These are phyloP conservation scores for Felis chaus DNA, from an alignment of 2,113 vertebrate species.

Conservation along the genomic window DNA sequence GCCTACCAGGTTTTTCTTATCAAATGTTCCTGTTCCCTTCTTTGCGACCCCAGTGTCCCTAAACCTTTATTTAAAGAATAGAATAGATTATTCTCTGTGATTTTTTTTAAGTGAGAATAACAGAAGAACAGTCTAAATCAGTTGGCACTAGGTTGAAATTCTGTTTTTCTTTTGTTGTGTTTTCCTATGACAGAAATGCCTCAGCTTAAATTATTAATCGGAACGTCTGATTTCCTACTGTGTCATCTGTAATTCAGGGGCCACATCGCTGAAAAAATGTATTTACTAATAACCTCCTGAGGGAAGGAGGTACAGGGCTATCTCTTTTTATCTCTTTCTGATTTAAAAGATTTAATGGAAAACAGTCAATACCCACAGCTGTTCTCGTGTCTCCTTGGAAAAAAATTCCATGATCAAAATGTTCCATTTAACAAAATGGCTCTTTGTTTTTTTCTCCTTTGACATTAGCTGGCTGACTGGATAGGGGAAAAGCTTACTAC, in stretches of 20 bases:
- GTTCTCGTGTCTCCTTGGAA: neutral
- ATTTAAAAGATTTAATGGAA: conserved; percentile 25
- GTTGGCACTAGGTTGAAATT: neutral
- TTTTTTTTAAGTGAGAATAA: neutral
- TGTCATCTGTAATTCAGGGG: conserved; percentile 20
- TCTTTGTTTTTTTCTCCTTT: conserved; percentile 12
- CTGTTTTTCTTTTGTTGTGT: neutral
- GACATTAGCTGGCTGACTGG: neutral
- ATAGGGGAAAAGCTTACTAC: neutral
- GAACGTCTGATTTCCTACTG: neutral
- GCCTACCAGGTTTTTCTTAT: neutral
- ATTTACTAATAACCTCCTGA: neutral
- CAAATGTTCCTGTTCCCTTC: neutral
- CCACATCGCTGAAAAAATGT: neutral
- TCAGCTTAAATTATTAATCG: conserved; percentile 59
- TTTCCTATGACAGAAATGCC: conserved; percentile 23
- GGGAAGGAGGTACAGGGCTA: neutral
- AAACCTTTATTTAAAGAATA: neutral
- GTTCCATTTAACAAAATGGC: neutral
- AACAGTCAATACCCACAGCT: neutral
- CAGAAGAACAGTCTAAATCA: neutral
- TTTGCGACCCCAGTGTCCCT: neutral
- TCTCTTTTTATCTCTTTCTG: neutral
- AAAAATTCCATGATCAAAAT: neutral
- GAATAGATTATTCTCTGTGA: neutral